Conservation (phyloP, 2,113 vertebrate genomes). For the Connochaetes taurinus region DNA sequence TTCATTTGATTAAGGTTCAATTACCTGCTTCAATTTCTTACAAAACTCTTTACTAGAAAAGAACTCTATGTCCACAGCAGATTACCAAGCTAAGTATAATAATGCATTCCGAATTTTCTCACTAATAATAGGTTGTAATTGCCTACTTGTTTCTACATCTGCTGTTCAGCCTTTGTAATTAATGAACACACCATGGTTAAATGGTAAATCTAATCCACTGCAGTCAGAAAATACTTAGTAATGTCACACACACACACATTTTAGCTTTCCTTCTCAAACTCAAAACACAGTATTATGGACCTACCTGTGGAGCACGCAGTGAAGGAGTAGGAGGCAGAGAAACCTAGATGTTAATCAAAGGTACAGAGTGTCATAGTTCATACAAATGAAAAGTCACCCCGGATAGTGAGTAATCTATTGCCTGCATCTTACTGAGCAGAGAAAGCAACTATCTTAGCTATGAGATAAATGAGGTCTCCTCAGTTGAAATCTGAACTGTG, state of each 20-base stretch:
- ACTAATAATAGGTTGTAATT: background rate
- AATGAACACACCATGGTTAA: background rate
- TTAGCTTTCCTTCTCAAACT: background rate
- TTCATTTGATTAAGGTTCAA: slow-evolving; percentile 4
- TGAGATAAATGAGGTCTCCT: background rate
- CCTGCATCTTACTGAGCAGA: background rate
- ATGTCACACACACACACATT: background rate
- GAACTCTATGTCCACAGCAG: background rate
- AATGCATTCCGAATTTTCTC: background rate
- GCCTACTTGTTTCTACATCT: background rate
- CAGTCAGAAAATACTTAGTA: background rate
- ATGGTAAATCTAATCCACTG: background rate
- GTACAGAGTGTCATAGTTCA: background rate
- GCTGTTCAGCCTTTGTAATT: background rate
- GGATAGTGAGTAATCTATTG: background rate
- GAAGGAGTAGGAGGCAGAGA: background rate
- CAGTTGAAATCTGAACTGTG: background rate
- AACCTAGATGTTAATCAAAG: background rate
- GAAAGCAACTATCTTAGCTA: background rate
- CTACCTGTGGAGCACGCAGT: background rate
- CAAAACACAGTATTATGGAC: background rate
- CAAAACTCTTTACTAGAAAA: background rate
- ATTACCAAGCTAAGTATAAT: background rate
- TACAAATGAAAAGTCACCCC: background rate
- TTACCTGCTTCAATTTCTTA: background rate